Evolutionary conservation across 2,113 vertebrate species (phyloP).

Genomic region (Solea solea): DNA sequence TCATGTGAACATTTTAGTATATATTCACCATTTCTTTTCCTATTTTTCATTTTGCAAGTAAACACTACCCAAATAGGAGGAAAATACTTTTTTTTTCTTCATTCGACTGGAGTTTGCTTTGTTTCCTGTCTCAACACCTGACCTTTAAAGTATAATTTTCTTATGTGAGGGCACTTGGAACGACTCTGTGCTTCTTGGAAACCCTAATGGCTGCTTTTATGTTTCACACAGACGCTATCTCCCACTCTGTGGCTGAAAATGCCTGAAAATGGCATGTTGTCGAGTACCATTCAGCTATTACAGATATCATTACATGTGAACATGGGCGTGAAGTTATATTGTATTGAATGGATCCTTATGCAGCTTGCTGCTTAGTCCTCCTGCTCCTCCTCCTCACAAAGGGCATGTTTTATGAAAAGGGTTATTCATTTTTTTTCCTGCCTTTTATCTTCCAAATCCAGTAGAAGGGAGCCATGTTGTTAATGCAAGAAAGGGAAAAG

Average conservation of each 20-base stretch:
- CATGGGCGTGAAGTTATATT: conserved; percentile 32
- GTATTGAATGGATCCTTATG: conserved; percentile 25
- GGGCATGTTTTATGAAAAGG: neutral
- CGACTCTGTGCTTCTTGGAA: conserved; percentile 4
- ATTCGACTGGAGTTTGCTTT: too few species aligned
- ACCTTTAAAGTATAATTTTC: neutral
- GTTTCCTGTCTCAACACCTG: too few species aligned
- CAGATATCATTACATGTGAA: conserved; percentile 24
- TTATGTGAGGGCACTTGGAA: neutral
- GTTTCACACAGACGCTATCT: conserved; percentile 12
- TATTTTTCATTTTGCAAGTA: too few species aligned
- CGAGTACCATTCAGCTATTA: conserved; percentile 20
- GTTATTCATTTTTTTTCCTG: neutral
- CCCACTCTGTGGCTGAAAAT: conserved; percentile 9
- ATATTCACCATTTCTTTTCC: too few species aligned
- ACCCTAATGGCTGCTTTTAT: conserved; percentile 37
- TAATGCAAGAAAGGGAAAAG: too few species aligned
- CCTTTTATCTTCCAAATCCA: too few species aligned
- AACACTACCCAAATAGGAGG: too few species aligned
- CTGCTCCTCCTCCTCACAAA: conserved; percentile 1
- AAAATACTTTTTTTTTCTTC: too few species aligned
- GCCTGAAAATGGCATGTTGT: conserved; percentile 36
- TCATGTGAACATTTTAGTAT: too few species aligned
- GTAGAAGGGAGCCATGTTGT: too few species aligned
- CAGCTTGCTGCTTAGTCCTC: neutral